These are phyloP conservation scores for Meliscaeva auricollis DNA, from an alignment of 2,888 invertebrate genomes.

Conservation along the genomic window DNA sequence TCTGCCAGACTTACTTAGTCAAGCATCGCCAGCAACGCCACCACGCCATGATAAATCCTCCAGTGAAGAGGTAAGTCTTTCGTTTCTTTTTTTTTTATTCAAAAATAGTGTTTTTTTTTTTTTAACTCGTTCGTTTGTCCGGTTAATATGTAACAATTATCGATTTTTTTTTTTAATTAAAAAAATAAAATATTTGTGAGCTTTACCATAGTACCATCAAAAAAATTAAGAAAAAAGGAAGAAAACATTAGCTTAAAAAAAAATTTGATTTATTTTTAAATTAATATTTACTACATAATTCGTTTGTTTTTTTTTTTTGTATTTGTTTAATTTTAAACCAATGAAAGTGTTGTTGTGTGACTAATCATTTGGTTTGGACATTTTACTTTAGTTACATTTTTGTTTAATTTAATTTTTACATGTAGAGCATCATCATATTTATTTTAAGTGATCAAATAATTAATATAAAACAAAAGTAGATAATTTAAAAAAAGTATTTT, in stretches of 20 bases:
- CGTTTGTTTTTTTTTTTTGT: slow-evolving; percentile 42
- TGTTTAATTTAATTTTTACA: slow-evolving; percentile 33
- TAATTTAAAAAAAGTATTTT: slow-evolving; percentile 49
- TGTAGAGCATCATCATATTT: slow-evolving; percentile 52
- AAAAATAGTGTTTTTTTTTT: slow-evolving; percentile 60
- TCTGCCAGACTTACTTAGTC: slow-evolving; percentile 97
- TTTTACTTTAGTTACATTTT: slow-evolving; percentile 44
- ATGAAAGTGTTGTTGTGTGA: slow-evolving; percentile 77
- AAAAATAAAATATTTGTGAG: slow-evolving; percentile 57
- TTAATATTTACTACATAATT: slow-evolving; percentile 46
- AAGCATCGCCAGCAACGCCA: slow-evolving; percentile 93
- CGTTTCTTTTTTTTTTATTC: slow-evolving; percentile 64
- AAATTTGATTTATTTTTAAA: slow-evolving; percentile 59
- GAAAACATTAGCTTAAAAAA: slow-evolving; percentile 39
- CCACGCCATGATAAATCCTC: slow-evolving; percentile 95
- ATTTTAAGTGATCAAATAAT: slow-evolving; percentile 41
- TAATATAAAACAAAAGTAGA: slow-evolving; percentile 35
- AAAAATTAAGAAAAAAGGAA: slow-evolving; percentile 38
- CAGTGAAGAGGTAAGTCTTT: slow-evolving; percentile 94
- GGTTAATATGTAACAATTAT: slow-evolving; percentile 65
- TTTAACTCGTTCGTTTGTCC: slow-evolving; percentile 64
- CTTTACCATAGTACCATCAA: slow-evolving; percentile 73
- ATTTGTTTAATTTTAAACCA: slow-evolving; percentile 49
- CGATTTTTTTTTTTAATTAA: slow-evolving; percentile 50
- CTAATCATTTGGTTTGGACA: slow-evolving; percentile 77